Conservation (phyloP, 1,140 invertebrate genomes). For the Trichonephila inaurata region DNA sequence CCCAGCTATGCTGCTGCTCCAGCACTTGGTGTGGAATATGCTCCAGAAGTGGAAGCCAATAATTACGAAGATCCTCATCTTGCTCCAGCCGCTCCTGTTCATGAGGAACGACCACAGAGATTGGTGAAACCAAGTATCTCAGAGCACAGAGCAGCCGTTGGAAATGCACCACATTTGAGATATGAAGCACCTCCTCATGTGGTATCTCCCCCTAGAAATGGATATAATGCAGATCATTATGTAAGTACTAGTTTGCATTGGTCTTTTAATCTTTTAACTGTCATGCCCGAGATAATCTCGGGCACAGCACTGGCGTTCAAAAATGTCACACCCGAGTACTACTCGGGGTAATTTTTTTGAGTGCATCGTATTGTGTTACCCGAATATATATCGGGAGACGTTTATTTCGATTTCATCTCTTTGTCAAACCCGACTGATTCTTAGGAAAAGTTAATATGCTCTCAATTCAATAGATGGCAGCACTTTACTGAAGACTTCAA, state of each 20-base stretch:
- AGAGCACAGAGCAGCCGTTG: conserved; percentile 42
- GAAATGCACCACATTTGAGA: conserved; percentile 59
- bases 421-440: too few relatives aligned
- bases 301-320: too few relatives aligned
- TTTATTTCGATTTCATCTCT: too few relatives aligned
- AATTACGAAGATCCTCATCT: not conserved
- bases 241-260: not conserved
- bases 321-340: too few relatives aligned
- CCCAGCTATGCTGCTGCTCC: not conserved
- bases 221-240: not conserved
- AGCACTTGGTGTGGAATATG: conserved; percentile 64
- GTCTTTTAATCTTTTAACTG: too few relatives aligned
- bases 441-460: too few relatives aligned
- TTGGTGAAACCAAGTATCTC: not conserved
- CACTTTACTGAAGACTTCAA: too few relatives aligned
- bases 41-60: not conserved
- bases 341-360: too few relatives aligned
- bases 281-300: too few relatives aligned
- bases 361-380: too few relatives aligned
- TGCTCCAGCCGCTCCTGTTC: not conserved
- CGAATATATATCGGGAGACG: too few relatives aligned
- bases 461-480: too few relatives aligned
- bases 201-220: not conserved
- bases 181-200: conserved; percentile 50
- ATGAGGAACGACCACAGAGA: not conserved